Percentiles rank a stretch among this genome's conserved stretches.
Evolutionary conservation across 1,140 invertebrate genomes (phyloP).

Genomic region (Centruroides vittatus): DNA sequence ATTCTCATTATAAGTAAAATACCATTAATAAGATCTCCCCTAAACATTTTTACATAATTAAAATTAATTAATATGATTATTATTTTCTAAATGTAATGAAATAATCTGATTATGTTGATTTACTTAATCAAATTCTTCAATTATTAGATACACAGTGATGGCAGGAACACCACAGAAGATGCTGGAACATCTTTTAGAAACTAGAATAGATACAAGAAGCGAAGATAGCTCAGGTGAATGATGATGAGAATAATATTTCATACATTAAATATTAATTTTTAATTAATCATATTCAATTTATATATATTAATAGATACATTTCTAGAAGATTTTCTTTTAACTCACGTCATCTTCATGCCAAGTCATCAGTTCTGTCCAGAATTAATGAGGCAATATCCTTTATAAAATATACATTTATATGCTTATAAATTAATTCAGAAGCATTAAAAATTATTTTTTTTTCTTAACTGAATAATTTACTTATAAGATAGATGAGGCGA

Average conservation of each 20-base stretch:
- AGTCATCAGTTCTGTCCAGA: conserved; percentile 57
- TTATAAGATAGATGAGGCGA: conserved; percentile 41
- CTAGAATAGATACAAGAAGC: conserved; percentile 45
- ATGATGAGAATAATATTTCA: neutral
- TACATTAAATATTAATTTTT: neutral
- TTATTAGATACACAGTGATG: conserved; percentile 67
- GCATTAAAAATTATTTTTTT: no score
- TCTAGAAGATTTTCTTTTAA: conserved; percentile 70
- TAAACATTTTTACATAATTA: neutral
- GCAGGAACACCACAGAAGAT: conserved; percentile 76
- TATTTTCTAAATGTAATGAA: no score
- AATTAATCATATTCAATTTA: neutral
- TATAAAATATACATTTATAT: neutral
- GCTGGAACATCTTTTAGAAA: conserved; percentile 72
- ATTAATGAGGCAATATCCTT: conserved; percentile 48
- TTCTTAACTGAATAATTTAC: conserved; percentile 14
- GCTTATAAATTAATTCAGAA: no score
- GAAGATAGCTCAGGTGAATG: conserved; percentile 26
- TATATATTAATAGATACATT: conserved; percentile 43
- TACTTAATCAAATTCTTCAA: conserved; percentile 1
- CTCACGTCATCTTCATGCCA: conserved; percentile 75
- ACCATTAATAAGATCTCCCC: neutral
- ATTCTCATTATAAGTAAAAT: conserved; percentile 19
- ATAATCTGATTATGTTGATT: no score
- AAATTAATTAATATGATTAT: no score